Base-by-base conservation (phyloP, 2,888 invertebrate species). In the Halictus quadricinctus region DNA sequence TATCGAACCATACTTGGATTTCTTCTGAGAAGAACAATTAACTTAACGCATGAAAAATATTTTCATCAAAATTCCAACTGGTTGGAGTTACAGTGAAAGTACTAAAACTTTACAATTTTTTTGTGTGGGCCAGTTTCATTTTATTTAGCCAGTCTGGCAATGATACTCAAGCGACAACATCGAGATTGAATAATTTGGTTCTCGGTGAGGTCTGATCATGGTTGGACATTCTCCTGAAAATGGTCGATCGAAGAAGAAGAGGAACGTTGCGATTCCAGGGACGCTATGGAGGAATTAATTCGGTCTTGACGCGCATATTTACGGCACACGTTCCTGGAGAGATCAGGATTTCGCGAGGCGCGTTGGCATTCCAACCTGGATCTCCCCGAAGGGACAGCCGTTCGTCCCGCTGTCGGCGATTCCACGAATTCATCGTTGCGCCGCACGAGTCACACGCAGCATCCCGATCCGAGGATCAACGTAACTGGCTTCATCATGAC, bases 361-460 rank as follows among this genome's bases (percentile, higher is more conserved):
- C 81, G 78, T 77, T 74, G 78, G 84, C 83, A 90, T 88, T 79
- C 86, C 81, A 79, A 48, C 75, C 76, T 78, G 84, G 81, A 87
- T 87, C 83, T 88, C 88, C 89, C 90, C 70, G 82, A 88, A 86
- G 89, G 90, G 90, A 87, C 88, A 88, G 84, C 74, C 80, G 88
- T 84, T 87, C 86, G 87, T 89, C 80, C 83, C 74, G 84, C 87
- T 83, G 81, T 78, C 76, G 87, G 84, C 87, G 81, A 88, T 88
- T 85, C 87, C 85, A 84, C 81, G 90, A 90, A 89, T 89, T 80
- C 85, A 81, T 84, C 82, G 89, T 76, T 83, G 77, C 73, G 66
- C 36, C 70, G 50, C 72, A 46, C 43, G 89, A 87, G 86, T 86
- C 88, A 86, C 82, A 80, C 85, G 85, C 89, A 89, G 72, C 80